These are phyloP conservation scores for Rhea americana DNA, from an alignment of 2,113 vertebrate genomes.

Conservation along the genomic window DNA sequence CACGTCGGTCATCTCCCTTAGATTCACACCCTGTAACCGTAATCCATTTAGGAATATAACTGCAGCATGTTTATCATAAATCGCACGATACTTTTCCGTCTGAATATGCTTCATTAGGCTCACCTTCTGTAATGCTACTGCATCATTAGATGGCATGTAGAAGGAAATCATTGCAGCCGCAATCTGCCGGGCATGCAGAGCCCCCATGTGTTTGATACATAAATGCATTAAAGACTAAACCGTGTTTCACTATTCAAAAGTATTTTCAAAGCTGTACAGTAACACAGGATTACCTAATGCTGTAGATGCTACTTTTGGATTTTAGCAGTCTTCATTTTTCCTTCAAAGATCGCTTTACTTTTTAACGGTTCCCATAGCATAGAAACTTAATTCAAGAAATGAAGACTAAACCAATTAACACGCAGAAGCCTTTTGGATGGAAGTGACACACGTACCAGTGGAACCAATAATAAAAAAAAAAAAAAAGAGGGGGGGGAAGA, in stretches of 20 bases:
- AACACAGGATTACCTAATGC: background rate
- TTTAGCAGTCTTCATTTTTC: slow-evolving; percentile 32
- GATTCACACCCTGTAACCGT: background rate
- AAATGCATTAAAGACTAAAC: background rate
- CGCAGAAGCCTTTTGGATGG: background rate
- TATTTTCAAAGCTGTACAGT: slow-evolving; percentile 24
- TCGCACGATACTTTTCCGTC: background rate
- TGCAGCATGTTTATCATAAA: slow-evolving; percentile 13
- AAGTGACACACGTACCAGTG: background rate
- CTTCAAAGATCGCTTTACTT: slow-evolving; percentile 33
- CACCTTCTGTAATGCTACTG: slow-evolving; percentile 19
- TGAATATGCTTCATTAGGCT: slow-evolving; percentile 51
- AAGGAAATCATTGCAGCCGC: slow-evolving; percentile 17
- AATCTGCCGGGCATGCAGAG: slow-evolving; percentile 32
- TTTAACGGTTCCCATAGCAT: slow-evolving; percentile 25
- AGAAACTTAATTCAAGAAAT: background rate
- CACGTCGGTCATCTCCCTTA: background rate
- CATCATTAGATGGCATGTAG: slow-evolving; percentile 34
- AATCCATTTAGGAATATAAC: slow-evolving; percentile 5
- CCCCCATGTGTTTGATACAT: slow-evolving; percentile 48
- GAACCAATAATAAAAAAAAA: background rate
- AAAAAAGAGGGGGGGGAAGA: too few relatives aligned
- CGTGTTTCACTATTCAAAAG: slow-evolving; percentile 23
- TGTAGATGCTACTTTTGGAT: background rate
- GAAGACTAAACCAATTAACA: background rate